Evolutionary conservation across 1,140 invertebrate genomes (phyloP).

Genomic region (Paralvinella palmiformis): DNA sequence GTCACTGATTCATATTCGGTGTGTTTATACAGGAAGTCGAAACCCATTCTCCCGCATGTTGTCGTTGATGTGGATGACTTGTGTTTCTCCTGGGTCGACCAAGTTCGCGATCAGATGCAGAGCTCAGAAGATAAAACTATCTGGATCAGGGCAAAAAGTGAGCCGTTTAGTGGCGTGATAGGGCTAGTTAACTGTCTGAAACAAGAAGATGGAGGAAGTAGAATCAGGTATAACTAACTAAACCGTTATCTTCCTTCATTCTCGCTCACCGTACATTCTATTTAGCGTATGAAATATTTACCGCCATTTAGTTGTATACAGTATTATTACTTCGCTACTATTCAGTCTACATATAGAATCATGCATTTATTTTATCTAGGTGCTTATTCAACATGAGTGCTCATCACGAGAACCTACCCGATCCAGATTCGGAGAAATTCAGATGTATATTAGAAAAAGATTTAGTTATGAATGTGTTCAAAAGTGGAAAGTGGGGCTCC

Average conservation of each 20-base stretch:
- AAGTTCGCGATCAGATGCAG: conserved; percentile 56
- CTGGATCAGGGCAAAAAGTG: conserved; percentile 37
- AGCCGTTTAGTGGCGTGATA: conserved; percentile 59
- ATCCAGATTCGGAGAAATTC: neutral
- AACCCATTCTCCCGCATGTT: too few relatives aligned
- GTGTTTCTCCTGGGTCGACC: conserved; percentile 64
- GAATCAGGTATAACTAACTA: conserved; percentile 8
- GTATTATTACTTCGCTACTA: too few relatives aligned
- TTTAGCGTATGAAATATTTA: too few relatives aligned
- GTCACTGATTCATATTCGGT: too few relatives aligned
- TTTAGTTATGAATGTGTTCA: conserved; percentile 75
- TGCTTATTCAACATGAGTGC: neutral
- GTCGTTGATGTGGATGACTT: neutral
- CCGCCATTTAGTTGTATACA: too few relatives aligned
- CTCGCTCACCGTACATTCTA: too few relatives aligned
- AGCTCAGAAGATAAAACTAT: conserved; percentile 47
- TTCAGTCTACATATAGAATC: too few relatives aligned
- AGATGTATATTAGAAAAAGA: conserved; percentile 55
- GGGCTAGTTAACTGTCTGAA: conserved; percentile 84
- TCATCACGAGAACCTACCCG: neutral
- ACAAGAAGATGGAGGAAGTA: conserved; percentile 56
- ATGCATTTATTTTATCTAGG: too few relatives aligned
- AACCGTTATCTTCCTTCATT: too few relatives aligned
- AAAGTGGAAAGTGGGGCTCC: conserved; percentile 73
- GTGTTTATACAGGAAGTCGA: too few relatives aligned